Conservation (phyloP, 2,113 vertebrate genomes). For the Stigmatopora nigra region DNA sequence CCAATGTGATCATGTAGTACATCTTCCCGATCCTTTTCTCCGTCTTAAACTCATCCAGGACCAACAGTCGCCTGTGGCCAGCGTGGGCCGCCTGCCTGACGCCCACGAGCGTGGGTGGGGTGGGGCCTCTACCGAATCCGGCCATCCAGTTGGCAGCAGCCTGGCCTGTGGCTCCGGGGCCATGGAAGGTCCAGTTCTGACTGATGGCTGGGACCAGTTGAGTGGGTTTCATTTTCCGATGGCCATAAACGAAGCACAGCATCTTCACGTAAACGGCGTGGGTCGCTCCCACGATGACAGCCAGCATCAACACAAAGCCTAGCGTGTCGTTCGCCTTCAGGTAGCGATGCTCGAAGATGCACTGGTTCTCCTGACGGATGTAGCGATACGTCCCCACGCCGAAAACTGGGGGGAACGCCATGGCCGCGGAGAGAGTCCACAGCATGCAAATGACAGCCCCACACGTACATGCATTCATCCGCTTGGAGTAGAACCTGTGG, state of each 20-base stretch:
- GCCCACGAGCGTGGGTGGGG: slow-evolving; percentile 94
- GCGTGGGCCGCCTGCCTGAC: slow-evolving; percentile 95
- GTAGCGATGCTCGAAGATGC: slow-evolving; percentile 97
- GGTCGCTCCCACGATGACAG: slow-evolving; percentile 96
- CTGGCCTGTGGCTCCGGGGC: slow-evolving; percentile 95
- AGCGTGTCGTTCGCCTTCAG: slow-evolving; percentile 98
- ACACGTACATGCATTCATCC: slow-evolving; percentile 98
- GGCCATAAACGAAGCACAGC: slow-evolving; percentile 98
- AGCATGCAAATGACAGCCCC: slow-evolving; percentile 98
- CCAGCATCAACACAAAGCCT: slow-evolving; percentile 98
- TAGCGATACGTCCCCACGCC: slow-evolving; percentile 98
- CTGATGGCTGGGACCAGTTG: slow-evolving; percentile 99
- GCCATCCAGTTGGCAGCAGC: slow-evolving; percentile 98
- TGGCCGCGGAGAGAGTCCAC: slow-evolving; percentile 98
- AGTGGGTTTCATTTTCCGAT: slow-evolving; percentile 99
- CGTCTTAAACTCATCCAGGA: slow-evolving; percentile 98
- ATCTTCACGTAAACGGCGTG: slow-evolving; percentile 99
- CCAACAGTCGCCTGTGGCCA: slow-evolving; percentile 90
- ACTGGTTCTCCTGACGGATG: slow-evolving; percentile 98
- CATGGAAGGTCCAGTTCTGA: slow-evolving; percentile 99
- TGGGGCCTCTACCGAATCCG: slow-evolving; percentile 96
- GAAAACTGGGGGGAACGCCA: slow-evolving; percentile 97
- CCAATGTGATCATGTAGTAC: slow-evolving; percentile 93
- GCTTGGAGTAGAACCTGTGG: slow-evolving; percentile 97
- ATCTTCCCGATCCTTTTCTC: slow-evolving; percentile 99